phyloP scores from a whole-genome alignment of 2,888 invertebrate species.

The Noctua janthe region DNA sequence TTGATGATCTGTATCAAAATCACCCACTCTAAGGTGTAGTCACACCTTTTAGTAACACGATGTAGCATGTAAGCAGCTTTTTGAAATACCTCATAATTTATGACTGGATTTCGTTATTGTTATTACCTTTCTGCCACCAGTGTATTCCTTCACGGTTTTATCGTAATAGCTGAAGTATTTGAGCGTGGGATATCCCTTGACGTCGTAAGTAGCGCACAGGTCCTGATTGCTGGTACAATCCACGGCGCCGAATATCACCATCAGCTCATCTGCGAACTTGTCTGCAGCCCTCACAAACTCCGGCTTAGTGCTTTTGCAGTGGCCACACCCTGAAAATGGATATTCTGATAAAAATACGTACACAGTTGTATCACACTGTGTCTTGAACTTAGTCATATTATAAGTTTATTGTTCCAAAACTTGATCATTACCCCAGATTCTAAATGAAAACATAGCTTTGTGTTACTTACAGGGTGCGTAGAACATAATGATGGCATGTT shows the following conservation, averaged over 20 bases:
- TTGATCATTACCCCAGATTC: not conserved
- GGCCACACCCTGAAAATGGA: constrained; percentile 94
- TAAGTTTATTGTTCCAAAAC: not conserved
- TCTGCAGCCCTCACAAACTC: constrained; percentile 93
- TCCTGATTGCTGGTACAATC: constrained; percentile 93
- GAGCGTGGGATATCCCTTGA: constrained; percentile 96
- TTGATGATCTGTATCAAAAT: not conserved
- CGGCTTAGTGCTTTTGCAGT: constrained; percentile 96
- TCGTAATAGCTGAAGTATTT: constrained; percentile 96
- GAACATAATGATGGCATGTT: constrained; percentile 97
- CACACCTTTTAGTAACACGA: too few species aligned
- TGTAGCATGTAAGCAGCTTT: not conserved
- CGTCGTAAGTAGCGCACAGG: constrained; percentile 93
- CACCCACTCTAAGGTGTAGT: too few species aligned
- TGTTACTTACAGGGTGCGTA: constrained; percentile 96
- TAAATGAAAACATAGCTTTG: not conserved
- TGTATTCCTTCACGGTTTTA: constrained; percentile 92
- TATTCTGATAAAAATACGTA: not conserved
- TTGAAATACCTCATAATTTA: not conserved
- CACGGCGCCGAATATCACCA: constrained; percentile 95
- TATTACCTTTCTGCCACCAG: constrained; percentile 93
- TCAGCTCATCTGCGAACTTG: constrained; percentile 93
- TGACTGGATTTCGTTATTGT: not conserved
- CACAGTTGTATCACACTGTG: too few species aligned
- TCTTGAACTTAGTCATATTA: too few species aligned